These are phyloP conservation scores for Ceratosolen solmsi DNA, from an alignment of 1,140 invertebrate species.

Conservation along the genomic window DNA sequence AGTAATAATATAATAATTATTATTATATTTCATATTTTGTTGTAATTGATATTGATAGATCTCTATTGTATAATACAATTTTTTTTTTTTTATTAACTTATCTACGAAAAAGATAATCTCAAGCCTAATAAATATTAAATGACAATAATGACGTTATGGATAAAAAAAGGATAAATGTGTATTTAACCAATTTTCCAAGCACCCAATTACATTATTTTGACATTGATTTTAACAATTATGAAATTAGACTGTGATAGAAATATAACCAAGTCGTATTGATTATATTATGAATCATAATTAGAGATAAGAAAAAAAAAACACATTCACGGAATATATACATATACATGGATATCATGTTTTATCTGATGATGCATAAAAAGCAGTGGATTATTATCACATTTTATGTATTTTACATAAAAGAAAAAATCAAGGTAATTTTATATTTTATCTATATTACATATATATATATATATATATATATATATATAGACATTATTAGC, in stretches of 20 bases:
- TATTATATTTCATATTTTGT: not conserved
- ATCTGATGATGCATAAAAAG: not conserved
- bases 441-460: too few relatives aligned
- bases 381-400: not conserved
- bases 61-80: not conserved
- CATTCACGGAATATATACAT: slow-evolving; percentile 5
- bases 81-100: too few relatives aligned
- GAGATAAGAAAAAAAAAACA: slow-evolving; percentile 9
- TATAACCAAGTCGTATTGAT: not conserved
- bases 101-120: too few relatives aligned
- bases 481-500: too few relatives aligned
- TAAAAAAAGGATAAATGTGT: not conserved
- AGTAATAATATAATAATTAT: not conserved
- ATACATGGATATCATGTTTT: not conserved
- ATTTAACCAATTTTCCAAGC: not conserved
- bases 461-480: too few relatives aligned
- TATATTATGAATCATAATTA: slow-evolving; percentile 8
- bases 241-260: not conserved
- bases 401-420: not conserved
- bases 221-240: slow-evolving; percentile 1
- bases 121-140: not conserved
- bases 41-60: not conserved
- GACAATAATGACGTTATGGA: not conserved
- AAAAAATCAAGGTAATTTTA: too few relatives aligned
- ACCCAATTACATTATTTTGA: not conserved